Conservation (phyloP, 35 echinoderm and acorn worm genomes). For the Strongylocentrotus purpuratus region DNA sequence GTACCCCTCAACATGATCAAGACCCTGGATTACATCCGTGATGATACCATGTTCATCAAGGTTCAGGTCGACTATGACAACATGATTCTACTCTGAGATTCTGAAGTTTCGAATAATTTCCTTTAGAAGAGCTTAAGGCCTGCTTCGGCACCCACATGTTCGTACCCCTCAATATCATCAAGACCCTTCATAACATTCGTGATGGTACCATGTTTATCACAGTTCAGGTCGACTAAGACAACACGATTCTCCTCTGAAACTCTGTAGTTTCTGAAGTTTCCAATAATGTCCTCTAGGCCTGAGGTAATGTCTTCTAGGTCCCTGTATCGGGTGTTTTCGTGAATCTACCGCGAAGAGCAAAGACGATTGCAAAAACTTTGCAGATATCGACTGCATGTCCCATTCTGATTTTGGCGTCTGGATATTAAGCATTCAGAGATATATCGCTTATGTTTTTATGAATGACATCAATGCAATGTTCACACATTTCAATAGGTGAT, state of each 20-base stretch:
- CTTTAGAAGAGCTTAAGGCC: constrained; percentile 86
- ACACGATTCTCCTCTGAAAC: constrained; percentile 84
- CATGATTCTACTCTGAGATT: constrained; percentile 78
- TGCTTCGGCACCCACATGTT: constrained; percentile 99
- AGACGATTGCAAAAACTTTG: too few relatives aligned
- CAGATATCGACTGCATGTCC: too few relatives aligned
- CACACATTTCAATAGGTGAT: too few relatives aligned
- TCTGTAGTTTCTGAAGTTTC: too few relatives aligned
- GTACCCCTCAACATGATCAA: constrained; percentile 89
- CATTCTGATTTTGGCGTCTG: too few relatives aligned
- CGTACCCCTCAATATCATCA: constrained; percentile 85
- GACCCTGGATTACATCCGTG: constrained; percentile 94
- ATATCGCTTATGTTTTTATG: too few relatives aligned
- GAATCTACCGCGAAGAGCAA: too few relatives aligned
- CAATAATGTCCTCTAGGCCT: constrained; percentile 40
- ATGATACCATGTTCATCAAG: constrained; percentile 98
- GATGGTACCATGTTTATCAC: constrained; percentile 99
- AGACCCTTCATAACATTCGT: constrained; percentile 92
- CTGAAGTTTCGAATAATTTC: too few relatives aligned
- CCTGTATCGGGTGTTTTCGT: too few relatives aligned
- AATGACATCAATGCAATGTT: too few relatives aligned
- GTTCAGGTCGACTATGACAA: constrained; percentile 96
- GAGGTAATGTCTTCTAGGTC: too few relatives aligned
- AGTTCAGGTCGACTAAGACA: constrained; percentile 93
- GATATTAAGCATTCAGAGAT: too few relatives aligned